Conservation (phyloP, 2,113 vertebrate species). For the Cyprinodon tularosa region DNA sequence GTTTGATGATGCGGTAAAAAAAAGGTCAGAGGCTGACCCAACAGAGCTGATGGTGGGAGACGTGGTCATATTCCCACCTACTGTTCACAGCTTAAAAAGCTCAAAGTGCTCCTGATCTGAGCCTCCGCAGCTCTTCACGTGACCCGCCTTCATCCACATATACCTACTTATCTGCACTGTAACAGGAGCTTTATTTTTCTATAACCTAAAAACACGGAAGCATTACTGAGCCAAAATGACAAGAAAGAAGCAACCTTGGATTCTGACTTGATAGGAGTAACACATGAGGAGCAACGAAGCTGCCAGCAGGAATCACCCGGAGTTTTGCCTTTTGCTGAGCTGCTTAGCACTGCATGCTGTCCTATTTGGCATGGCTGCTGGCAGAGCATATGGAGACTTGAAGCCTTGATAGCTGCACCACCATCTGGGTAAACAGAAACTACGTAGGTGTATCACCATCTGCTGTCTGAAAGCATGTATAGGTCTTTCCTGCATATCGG, state of each 20-base stretch:
- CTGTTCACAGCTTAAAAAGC: constrained; percentile 46
- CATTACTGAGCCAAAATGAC: not conserved
- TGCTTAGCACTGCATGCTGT: constrained; percentile 47
- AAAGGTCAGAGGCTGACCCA: constrained; percentile 39
- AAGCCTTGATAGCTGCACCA: constrained; percentile 36
- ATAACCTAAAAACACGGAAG: constrained; percentile 2
- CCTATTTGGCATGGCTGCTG: constrained; percentile 49
- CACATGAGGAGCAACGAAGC: not conserved
- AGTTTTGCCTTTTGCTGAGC: constrained; percentile 33
- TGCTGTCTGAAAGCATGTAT: constrained; percentile 66
- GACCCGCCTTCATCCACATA: constrained; percentile 29
- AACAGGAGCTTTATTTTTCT: constrained; percentile 7
- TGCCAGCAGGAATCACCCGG: constrained; percentile 14
- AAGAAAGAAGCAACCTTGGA: not conserved
- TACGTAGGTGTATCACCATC: constrained; percentile 72
- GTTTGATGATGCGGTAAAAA: constrained; percentile 37
- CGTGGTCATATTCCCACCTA: constrained; percentile 47
- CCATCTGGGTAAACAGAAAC: constrained; percentile 64
- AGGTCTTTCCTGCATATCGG: constrained; percentile 2
- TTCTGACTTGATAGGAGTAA: constrained; percentile 8
- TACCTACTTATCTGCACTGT: constrained; percentile 23
- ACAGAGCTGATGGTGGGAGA: constrained; percentile 48
- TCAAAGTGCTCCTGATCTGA: constrained; percentile 54
- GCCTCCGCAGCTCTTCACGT: constrained; percentile 27
- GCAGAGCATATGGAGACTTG: constrained; percentile 56